Evolutionary conservation across 2,888 invertebrate genomes (phyloP), one percentile per base, ranked within the genome.

Genomic region (Torymus auratus): DNA sequence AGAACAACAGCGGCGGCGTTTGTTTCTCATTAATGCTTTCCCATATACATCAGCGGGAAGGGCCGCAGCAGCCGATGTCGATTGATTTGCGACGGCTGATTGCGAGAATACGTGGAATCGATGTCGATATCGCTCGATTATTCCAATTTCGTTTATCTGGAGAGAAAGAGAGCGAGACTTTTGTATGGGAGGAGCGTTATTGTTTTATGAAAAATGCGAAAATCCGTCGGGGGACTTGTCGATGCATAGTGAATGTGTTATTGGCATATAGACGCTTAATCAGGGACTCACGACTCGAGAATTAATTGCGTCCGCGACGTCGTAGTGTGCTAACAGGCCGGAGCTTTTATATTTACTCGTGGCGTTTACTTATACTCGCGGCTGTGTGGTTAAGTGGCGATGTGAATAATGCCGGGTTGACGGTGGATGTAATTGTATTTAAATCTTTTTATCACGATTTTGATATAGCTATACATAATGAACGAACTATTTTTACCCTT

Each of bases 41-140:
- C 68, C 78, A 61, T 78, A 41, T 53, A 68, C 52, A 14, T 64
- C 56, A 56, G 61, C 71, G 71, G 65, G 72, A 52, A 67, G 67
- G 28, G 41, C 61, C 68, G 28, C 28, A 5, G 69, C 55, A 41
- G n/a, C 15, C 11, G 20, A n/a, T 17, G 55, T 14, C 75, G 73
- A 70, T 75, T 58, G 69, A 78, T 78, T 71, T 72, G 77, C 71
- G 17, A 65, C 58, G 56, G 7, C 11, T n/a, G 53, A 78, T 65
- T 23, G 62, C 62, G 17, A 64, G 28, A 20, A 11, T 10, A 41
- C 53, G 17, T n/a, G 56, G 13, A 28, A 68, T 61, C 68, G 50
- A 52, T 13, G 15, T 60, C 41, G 56, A 60, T 28, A 70, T 53
- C 12, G 64, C 55, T 75, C 41, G 23, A 53, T 75, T 41, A 41